These are phyloP conservation scores for Chiroxiphia lanceolata DNA, from an alignment of 2,797 vertebrate species.

Conservation along the genomic window DNA sequence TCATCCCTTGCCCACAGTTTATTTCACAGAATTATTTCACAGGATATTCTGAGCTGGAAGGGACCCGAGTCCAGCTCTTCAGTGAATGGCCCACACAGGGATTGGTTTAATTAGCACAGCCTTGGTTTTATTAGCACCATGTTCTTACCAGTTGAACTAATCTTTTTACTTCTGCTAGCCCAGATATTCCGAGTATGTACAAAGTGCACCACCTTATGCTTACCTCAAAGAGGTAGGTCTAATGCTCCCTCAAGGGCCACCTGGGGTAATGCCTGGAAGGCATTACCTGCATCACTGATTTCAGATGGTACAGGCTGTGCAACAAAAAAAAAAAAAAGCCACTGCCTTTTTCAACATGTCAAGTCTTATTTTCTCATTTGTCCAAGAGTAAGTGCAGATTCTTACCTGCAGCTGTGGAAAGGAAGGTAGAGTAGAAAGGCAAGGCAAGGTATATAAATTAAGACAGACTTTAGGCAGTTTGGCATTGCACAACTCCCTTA, in stretches of 20 bases:
- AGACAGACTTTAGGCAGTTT: not conserved
- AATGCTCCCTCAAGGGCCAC: not conserved
- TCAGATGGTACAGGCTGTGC: not conserved
- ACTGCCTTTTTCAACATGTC: not conserved
- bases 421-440: not conserved
- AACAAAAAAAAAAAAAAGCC: not conserved
- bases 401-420: not conserved
- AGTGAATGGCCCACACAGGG: not conserved
- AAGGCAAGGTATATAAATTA: not conserved
- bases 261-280: not conserved
- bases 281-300: not conserved
- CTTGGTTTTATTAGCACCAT: not conserved
- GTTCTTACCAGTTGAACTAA: not conserved
- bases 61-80: not conserved
- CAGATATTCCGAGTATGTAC: not conserved
- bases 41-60: not conserved
- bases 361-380: constrained; percentile 1
- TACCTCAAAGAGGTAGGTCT: not conserved
- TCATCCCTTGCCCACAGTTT: not conserved
- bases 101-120: not conserved
- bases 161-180: not conserved
- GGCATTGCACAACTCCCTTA: constrained; percentile 30
- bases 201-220: not conserved
- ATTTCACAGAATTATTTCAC: not conserved
- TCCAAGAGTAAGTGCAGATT: not conserved